Evolutionary conservation across 2,888 invertebrate genomes (phyloP), one percentile per base, ranked within the genome.

Genomic region (Meghimatium bilineatum): DNA sequence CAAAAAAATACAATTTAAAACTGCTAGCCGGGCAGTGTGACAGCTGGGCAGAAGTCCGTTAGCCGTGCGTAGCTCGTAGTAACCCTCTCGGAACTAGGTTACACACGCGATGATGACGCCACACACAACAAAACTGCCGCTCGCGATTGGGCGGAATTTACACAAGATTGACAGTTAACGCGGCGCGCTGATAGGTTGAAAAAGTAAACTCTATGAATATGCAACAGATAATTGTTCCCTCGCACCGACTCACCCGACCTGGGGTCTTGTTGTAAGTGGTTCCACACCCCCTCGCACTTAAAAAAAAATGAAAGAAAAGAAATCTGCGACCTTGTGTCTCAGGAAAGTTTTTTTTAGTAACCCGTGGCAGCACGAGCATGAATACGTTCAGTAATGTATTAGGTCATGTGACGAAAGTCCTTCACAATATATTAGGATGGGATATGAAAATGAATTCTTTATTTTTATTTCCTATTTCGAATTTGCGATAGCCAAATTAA

Each of bases 161-260:
- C 8, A n/a, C 75, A 8, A 36, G 52, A 76, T 44, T 34, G 60
- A 66, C 72, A 63, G n/a, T 23, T 44, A 26, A 23, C 66, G 72
- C 63, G 72, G 32, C 34, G 74, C 26, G 67, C 26, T 34, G 67
- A 84, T 84, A 66, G 84, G 84, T 67, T 67, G 66, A 34, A 75
- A 44, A 49, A 26, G 80, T 74, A 66, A 67, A 67, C n/a, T 56
- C 26, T 69, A 79, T 84, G 84, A 80, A 84, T 84, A 80, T 80
- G 74, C 84, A 84, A 56, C n/a, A 75, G 63, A 52, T 67, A 75
- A 29, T 49, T 17, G 63, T 84, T 84, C 84, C 80, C 84, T 84
- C 84, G 84, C 80, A 84, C 84, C 80, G 74, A 36, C 52, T 84
- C 79, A 84, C 84, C 84, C 82, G 72, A 72, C 20, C n/a, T 26